Evolutionary conservation across 2,113 vertebrate genomes (phyloP), one percentile per base, ranked within the genome.

Genomic region (Psephotus haematonotus): DNA sequence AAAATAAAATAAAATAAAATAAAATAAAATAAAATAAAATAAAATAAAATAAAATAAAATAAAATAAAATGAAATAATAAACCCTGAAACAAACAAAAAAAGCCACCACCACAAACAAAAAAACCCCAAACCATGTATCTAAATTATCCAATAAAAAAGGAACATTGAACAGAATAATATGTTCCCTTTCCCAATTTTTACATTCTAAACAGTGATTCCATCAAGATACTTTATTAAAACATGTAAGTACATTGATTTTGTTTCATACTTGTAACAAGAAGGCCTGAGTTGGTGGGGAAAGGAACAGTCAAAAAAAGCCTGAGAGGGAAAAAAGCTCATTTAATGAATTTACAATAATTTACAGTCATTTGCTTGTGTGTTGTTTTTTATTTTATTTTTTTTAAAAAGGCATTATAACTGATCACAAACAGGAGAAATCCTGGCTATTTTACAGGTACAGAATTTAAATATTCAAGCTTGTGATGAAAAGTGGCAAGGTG

Each of bases 401-500:
- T 93, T 98, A 98, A 98, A 98, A 98, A 99, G 98, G 98, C 97
- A 98, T 98, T 97, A 97, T 98, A 98, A 98, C 97, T 97, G 97
- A 98, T 98, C 98, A 98, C 97, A 97, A 98, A 98, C 97, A 98
- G 97, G 97, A 98, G 91, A 98, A 97, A 95, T 98, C 96, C 97
- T 98, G 97, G 97, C 97, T 98, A 98, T 98, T 98, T 98, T 99
- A 99, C 99, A 99, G 93, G 97, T 98, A 99, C 98, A 99, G 98
- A 98, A 98, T 98, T 99, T 99, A 99, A 99, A 99, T 99, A 99
- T 99, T 99, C 99, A 99, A 99, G 98, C 98, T 99, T 99, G 98
- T 99, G 98, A 98, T 98, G 98, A 98, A 96, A 98, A 98, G 98
- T 96, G 97, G 98, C 98, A 98, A 99, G 98, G 98, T 99, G 98